Percentiles rank a stretch among this genome's conserved stretches.
phyloP scores from a whole-genome alignment of 2,113 vertebrate genomes.

The Varanus salvator region DNA sequence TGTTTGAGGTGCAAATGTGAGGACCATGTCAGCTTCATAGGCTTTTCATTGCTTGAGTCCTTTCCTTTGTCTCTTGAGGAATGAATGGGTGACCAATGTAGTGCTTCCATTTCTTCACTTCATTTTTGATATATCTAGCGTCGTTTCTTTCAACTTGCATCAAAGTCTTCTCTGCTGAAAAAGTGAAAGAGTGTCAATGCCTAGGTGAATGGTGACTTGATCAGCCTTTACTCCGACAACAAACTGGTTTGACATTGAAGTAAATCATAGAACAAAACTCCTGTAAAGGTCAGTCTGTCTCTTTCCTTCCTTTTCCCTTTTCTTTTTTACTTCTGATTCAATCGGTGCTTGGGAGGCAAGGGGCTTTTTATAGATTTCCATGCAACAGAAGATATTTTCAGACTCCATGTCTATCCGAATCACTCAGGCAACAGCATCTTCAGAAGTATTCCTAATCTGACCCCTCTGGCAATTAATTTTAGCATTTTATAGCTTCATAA shows the following conservation, averaged over 20 bases:
- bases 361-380: neutral
- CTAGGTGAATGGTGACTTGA: slow-evolving; percentile 36
- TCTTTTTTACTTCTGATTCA: neutral
- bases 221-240: slow-evolving; percentile 3
- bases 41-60: neutral
- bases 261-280: neutral
- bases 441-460: neutral
- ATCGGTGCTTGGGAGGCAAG: neutral
- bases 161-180: slow-evolving; percentile 6
- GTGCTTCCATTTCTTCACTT: neutral
- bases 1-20: neutral
- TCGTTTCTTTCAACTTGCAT: slow-evolving; percentile 24
- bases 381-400: neutral
- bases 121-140: neutral
- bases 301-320: neutral
- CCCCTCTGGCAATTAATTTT: slow-evolving; percentile 23
- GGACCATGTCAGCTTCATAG: neutral
- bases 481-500: slow-evolving; percentile 10
- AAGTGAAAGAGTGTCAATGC: slow-evolving; percentile 8
- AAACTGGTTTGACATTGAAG: slow-evolving; percentile 20
- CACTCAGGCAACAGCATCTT: neutral
- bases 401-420: neutral
- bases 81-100: neutral
- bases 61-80: neutral
- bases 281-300: slow-evolving; percentile 4